phyloP scores from a whole-genome alignment of 2,113 vertebrate species.

The Ciconia maguari region DNA sequence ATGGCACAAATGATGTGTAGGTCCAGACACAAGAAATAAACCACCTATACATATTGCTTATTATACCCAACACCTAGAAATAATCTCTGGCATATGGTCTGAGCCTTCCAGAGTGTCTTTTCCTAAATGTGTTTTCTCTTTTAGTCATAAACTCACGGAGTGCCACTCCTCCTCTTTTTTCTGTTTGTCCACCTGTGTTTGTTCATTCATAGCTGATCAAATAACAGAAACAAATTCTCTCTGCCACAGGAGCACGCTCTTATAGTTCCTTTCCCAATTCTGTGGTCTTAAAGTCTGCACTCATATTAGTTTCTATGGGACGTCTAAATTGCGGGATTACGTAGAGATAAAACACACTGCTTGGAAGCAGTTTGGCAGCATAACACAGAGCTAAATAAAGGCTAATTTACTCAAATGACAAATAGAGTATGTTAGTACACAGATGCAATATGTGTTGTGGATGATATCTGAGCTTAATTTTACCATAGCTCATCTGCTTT shows the following conservation, averaged over 20 bases:
- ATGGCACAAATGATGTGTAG: not conserved
- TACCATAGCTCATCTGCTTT: not conserved
- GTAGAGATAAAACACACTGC: not conserved
- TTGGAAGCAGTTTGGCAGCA: slow-evolving; percentile 10
- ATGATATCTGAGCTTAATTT: not conserved
- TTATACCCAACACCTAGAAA: not conserved
- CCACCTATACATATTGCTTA: not conserved
- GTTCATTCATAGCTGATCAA: not conserved
- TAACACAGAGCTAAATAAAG: not conserved
- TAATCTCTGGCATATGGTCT: not conserved
- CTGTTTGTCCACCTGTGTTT: not conserved
- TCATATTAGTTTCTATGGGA: not conserved
- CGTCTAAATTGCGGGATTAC: slow-evolving; percentile 14
- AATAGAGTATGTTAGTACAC: not conserved
- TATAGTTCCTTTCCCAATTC: not conserved
- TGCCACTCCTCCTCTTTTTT: not conserved
- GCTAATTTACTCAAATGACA: slow-evolving; percentile 31
- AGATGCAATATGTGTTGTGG: not conserved
- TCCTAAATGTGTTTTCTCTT: not conserved
- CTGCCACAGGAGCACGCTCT: not conserved
- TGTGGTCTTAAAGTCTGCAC: not conserved
- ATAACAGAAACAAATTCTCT: not conserved
- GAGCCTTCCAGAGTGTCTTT: not conserved
- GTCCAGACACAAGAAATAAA: not conserved
- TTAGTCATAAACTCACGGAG: not conserved